Percentiles rank a stretch among this genome's conserved stretches.
These are phyloP conservation scores for Rhinopomastus cyanomelas DNA, from an alignment of 2,113 vertebrate genomes.

Conservation along the genomic window DNA sequence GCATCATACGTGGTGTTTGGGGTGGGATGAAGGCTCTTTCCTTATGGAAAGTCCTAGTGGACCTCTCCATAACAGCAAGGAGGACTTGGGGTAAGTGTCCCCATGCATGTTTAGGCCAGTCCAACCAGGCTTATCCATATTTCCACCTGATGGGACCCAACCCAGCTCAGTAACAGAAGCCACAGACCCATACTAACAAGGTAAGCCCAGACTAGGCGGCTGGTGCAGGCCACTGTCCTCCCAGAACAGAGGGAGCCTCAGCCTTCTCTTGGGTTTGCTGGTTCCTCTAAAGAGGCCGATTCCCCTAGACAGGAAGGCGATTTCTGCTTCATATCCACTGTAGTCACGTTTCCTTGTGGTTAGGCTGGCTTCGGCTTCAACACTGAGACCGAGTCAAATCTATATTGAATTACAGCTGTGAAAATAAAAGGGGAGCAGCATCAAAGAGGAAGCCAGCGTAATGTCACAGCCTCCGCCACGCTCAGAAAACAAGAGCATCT, in stretches of 20 bases:
- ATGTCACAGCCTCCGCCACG: background rate
- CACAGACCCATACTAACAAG: accelerated
- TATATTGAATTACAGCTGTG: background rate
- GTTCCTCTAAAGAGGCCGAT: background rate
- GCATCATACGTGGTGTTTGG: background rate
- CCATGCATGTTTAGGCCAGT: background rate
- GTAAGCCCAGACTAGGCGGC: background rate
- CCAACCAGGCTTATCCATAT: accelerated
- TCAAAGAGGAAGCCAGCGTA: background rate
- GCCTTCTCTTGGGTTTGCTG: background rate
- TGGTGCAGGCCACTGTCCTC: background rate
- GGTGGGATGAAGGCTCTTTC: background rate
- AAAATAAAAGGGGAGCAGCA: background rate
- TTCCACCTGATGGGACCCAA: background rate
- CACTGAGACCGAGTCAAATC: background rate
- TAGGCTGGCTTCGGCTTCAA: background rate
- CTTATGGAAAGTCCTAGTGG: background rate
- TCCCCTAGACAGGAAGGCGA: background rate
- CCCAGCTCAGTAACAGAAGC: background rate
- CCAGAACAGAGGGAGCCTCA: background rate
- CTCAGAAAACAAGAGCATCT: background rate
- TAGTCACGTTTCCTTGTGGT: background rate
- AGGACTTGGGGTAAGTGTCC: background rate
- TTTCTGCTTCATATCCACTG: background rate
- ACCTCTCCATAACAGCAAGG: background rate